Conservation (phyloP, 2,888 invertebrate species). For the Cosmopolites sordidus region DNA sequence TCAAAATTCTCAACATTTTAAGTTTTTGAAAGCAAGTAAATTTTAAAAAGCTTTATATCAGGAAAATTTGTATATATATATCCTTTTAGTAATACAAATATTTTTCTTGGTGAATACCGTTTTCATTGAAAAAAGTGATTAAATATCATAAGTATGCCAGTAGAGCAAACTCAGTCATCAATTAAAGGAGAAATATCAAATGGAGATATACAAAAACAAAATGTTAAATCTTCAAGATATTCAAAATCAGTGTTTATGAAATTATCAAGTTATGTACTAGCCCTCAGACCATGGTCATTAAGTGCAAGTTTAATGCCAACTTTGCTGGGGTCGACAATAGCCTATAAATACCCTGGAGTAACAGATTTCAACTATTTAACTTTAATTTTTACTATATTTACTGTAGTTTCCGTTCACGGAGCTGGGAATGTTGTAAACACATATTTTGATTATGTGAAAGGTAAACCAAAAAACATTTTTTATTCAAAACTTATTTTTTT, state of each 20-base stretch:
- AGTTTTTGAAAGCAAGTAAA: too few relatives aligned
- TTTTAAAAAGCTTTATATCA: too few relatives aligned
- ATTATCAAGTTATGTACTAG: constrained; percentile 81
- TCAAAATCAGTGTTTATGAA: constrained; percentile 67
- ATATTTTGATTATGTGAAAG: constrained; percentile 91
- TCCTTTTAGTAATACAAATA: too few relatives aligned
- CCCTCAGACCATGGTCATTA: constrained; percentile 90
- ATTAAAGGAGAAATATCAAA: constrained; percentile 21
- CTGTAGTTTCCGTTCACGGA: constrained; percentile 88
- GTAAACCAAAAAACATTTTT: constrained; percentile 42
- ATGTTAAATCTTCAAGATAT: constrained; percentile 10
- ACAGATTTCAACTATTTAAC: constrained; percentile 75
- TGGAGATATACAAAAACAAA: constrained; percentile 14
- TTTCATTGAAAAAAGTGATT: too few relatives aligned
- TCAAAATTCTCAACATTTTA: too few relatives aligned
- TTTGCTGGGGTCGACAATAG: constrained; percentile 81
- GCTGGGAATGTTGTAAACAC: constrained; percentile 97
- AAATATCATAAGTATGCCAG: constrained; percentile 18
- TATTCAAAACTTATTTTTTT: not conserved
- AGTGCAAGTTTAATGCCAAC: constrained; percentile 90
- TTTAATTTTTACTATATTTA: constrained; percentile 76
- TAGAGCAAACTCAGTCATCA: constrained; percentile 5
- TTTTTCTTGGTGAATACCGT: too few relatives aligned
- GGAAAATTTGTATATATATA: too few relatives aligned
- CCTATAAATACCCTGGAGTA: constrained; percentile 75